Conservation (phyloP, 2,113 vertebrate genomes). For the Leucosticte australis region DNA sequence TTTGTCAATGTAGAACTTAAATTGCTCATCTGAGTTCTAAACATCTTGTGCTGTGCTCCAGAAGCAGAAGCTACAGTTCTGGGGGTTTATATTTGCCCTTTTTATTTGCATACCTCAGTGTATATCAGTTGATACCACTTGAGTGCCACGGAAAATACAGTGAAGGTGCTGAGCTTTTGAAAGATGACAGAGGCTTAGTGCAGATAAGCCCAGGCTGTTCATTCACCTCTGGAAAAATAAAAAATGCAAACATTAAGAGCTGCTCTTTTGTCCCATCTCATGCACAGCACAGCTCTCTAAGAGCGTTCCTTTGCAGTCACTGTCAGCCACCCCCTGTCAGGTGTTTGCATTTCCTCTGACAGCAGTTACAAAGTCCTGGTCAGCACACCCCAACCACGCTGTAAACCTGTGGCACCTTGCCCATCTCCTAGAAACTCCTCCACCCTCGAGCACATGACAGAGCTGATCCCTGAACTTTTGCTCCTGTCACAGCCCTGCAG, state of each 20-base stretch:
- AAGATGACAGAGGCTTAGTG: background rate
- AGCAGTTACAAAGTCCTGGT: background rate
- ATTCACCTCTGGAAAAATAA: background rate
- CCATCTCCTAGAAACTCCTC: background rate
- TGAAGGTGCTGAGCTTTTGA: background rate
- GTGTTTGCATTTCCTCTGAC: background rate
- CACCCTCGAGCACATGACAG: background rate
- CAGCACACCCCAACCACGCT: rapidly evolving
- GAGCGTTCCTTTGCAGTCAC: background rate
- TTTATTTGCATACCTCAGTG: background rate
- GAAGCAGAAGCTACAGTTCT: background rate
- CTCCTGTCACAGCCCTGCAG: background rate
- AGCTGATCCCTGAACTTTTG: background rate
- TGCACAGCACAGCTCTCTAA: no score
- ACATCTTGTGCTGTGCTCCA: background rate
- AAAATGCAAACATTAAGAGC: background rate
- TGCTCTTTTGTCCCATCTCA: background rate
- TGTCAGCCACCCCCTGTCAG: background rate
- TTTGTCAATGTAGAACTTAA: background rate
- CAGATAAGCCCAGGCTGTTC: background rate
- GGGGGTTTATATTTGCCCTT: background rate
- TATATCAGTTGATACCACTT: background rate
- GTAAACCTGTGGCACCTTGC: rapidly evolving
- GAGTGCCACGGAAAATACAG: background rate
- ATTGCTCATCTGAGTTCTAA: background rate